These are phyloP conservation scores for Babyrousa celebensis DNA, from an alignment of 2,797 vertebrate genomes.

Conservation along the genomic window DNA sequence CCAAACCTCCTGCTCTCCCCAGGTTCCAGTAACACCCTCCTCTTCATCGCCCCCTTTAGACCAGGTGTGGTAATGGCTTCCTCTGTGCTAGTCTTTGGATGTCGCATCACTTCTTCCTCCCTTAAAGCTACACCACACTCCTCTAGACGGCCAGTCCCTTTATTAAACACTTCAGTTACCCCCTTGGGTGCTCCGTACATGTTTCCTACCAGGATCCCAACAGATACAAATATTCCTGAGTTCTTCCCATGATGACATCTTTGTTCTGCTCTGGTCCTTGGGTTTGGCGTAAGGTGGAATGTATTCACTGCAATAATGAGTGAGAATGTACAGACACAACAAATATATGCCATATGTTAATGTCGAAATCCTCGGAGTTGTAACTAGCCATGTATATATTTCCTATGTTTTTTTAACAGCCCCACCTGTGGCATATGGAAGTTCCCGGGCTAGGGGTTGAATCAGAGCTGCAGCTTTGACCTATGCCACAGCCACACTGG, in stretches of 20 bases:
- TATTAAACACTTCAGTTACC: background rate
- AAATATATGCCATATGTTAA: background rate
- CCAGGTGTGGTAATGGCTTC: background rate
- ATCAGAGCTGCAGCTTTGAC: no score
- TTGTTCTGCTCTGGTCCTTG: background rate
- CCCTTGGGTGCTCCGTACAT: background rate
- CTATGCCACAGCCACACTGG: no score
- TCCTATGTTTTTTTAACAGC: no score
- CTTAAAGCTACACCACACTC: background rate
- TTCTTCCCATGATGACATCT: background rate
- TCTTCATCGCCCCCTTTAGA: background rate
- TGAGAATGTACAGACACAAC: background rate
- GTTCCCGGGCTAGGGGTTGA: no score
- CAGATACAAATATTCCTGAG: background rate
- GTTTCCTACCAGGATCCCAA: background rate
- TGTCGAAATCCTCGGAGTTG: background rate
- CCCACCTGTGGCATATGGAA: no score
- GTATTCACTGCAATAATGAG: background rate
- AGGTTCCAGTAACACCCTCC: background rate
- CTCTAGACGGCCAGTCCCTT: background rate
- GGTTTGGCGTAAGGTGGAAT: background rate
- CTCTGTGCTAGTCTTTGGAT: no score
- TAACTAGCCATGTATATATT: background rate
- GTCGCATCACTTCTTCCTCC: background rate
- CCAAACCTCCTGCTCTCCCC: background rate